Base-by-base conservation (phyloP, 2,888 invertebrate genomes). In the Halictus quadricinctus region DNA sequence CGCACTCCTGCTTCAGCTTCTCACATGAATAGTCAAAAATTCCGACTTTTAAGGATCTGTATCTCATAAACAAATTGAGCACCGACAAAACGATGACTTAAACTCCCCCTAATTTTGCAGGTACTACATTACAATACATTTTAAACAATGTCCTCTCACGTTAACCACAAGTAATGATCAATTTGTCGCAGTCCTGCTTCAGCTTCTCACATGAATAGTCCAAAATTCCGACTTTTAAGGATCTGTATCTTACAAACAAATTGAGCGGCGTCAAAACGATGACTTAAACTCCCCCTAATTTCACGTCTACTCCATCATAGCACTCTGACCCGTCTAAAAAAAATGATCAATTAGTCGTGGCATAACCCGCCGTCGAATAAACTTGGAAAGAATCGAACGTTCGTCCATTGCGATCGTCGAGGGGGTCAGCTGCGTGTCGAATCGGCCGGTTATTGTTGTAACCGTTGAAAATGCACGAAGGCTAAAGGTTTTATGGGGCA, bases 401-500 rank as follows among this genome's bases (percentile, higher is more conserved):
- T 8, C 8, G 8, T 58, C 10, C 10, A 2, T n/a, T 6, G 7
- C 21, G 54, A 54, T 54, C 54, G 54, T 7, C 21, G 21, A 18
- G n/a, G 21, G n/a, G 25, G 58, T 8, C 41, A 41, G n/a, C 36
- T n/a, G 25, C 25, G 54, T n/a, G 46, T 25, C 46, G 36, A 58
- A 48, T 79, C 48, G 21, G 10, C 15, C n/a, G 21, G 60, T 41
- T 74, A 85, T 78, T 50, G 74, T 25, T 15, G 10, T n/a, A 7
- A 78, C 21, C 25, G 73, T 72, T 75, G 36, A 75, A 80, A 80
- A 80, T 79, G 66, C 66, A 79, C 25, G 76, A 79, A 58, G 64
- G 25, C 46, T 74, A 58, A 81, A 83, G 41, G 48, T 29, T 79
- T 86, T 79, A 86, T 29, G 72, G 50, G 48, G 79, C 75, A 81